A percentile compares a stretch with the other conserved stretches of the same genome.
Conservation (phyloP, 1,140 invertebrate species). For the Eriosoma lanigerum region DNA sequence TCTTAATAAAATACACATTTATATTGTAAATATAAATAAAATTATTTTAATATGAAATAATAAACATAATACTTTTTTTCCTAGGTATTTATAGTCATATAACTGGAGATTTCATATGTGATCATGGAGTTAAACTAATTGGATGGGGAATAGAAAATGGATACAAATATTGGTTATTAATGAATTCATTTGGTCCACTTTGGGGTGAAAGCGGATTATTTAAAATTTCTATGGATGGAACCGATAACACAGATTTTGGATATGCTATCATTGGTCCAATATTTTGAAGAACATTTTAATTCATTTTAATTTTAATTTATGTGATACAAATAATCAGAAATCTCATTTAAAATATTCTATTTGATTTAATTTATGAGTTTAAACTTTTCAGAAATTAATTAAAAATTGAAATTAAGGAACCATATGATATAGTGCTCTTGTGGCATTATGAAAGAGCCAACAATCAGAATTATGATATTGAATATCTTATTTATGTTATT, state of each 20-base stretch:
- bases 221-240: background rate
- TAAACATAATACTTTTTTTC: background rate
- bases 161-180: constrained; percentile 59
- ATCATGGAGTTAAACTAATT: constrained; percentile 85
- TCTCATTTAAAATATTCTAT: background rate
- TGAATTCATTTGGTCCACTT: constrained; percentile 62
- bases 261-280: background rate
- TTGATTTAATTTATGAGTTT: background rate
- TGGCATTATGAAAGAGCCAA: too few relatives aligned
- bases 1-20: too few relatives aligned
- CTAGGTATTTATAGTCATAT: constrained; percentile 70
- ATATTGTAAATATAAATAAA: too few relatives aligned
- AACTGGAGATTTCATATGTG: constrained; percentile 69
- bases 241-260: background rate
- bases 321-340: background rate
- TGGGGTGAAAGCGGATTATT: constrained; percentile 64
- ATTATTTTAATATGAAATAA: too few relatives aligned
- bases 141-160: constrained; percentile 65
- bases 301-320: too few relatives aligned
- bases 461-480: too few relatives aligned
- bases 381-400: too few relatives aligned
- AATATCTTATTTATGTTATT: too few relatives aligned
- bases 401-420: too few relatives aligned
- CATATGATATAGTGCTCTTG: too few relatives aligned
- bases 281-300: background rate